Evolutionary conservation across 1,140 invertebrate genomes (phyloP).

Genomic region (Camponotus vicinus): DNA sequence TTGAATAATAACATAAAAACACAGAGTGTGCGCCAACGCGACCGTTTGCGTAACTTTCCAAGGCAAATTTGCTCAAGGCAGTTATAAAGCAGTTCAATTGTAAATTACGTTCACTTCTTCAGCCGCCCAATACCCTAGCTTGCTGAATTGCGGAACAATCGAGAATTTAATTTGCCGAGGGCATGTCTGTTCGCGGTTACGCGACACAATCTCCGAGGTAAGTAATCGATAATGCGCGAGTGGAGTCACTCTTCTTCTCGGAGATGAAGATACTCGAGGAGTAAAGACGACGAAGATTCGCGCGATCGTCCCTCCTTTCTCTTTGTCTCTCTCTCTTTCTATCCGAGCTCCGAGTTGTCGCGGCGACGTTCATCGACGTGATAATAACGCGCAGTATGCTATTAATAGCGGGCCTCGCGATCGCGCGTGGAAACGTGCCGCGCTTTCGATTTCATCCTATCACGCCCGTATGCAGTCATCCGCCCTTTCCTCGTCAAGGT

Average conservation of each 20-base stretch:
- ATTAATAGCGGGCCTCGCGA: constrained; percentile 68
- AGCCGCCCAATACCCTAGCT: background rate
- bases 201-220: constrained; percentile 23
- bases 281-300: background rate
- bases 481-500: constrained; percentile 55
- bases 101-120: constrained; percentile 12
- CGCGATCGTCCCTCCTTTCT: background rate
- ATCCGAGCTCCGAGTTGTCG: constrained; percentile 4
- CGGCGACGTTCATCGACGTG: constrained; percentile 46
- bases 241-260: too few species aligned
- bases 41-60: background rate
- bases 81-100: constrained; percentile 15
- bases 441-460: constrained; percentile 76
- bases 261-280: background rate
- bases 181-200: constrained; percentile 16
- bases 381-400: constrained; percentile 72
- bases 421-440: constrained; percentile 61
- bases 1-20: background rate
- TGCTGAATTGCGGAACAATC: constrained; percentile 32
- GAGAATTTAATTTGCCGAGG: constrained; percentile 38
- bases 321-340: background rate
- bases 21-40: background rate
- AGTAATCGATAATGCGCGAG: constrained; percentile 44
- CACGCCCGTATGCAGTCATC: constrained; percentile 32
- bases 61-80: background rate